Base-by-base conservation (phyloP, 2,888 invertebrate genomes). In the Taenaris catops region DNA sequence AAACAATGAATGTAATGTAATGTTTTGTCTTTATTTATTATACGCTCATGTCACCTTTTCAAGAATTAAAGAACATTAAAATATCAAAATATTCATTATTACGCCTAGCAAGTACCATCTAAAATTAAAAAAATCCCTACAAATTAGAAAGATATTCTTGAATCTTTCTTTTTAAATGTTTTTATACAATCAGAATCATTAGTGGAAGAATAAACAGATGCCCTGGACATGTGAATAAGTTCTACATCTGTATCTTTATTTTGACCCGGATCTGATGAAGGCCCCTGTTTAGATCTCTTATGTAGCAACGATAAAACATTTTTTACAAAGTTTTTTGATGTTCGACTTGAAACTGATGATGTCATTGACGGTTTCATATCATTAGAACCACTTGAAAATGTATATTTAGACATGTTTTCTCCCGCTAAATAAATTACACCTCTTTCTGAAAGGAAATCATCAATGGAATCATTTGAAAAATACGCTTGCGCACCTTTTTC, bases 391-490 rank as follows among this genome's bases (percentile, higher is more conserved):
- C 51, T 53, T 0, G 56, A 52, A 25, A 68, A 63, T 0, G 75
- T 63, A 21, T 69, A 74, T 44, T 68, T 76, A 0, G 76, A 74
- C 2, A 63, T 41, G 17, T 69, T 60, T 12, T 76, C 75, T 0
- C 63, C 68, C 1, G 56, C 53, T 1, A 69, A 33, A 8, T 61
- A 69, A 1, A 63, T 42, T 21, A 74, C 51, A 0, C 78, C 74
- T 10, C 70, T 50, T 48, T 81, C 74, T 0, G 75, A 76, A 5
- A 84, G 34, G 7, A 66, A 71, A 25, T 83, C 81, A 6, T 84
- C 84, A 2, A 81, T 62, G 0, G 79, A 78, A 35, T 84, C 83
- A 9, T 81, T 79, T 0, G 80, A 65, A 23, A 84, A 76, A 3
- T 43, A 58, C 0, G 68, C 74, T 34, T 83, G 81, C 0, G 74